Conservation (phyloP, 1,140 invertebrate species). For the Apis mellifera region DNA sequence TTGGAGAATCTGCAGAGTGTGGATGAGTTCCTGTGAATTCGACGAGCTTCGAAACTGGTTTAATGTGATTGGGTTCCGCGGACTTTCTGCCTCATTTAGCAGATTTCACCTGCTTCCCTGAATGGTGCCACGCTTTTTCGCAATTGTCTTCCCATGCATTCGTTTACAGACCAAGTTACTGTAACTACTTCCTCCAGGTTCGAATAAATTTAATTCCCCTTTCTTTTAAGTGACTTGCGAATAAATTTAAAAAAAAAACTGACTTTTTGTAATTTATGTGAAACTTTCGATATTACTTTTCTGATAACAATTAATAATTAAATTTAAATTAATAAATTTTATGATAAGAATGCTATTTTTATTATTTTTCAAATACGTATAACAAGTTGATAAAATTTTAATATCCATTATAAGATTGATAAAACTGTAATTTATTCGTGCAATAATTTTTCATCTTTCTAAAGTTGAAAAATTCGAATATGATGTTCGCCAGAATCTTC, state of each 20-base stretch:
- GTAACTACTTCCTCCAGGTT: not conserved
- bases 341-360: no score
- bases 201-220: not conserved
- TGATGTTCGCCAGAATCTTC: not conserved
- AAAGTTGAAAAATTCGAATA: not conserved
- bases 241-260: not conserved
- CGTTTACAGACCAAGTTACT: not conserved
- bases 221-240: not conserved
- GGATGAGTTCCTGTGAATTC: not conserved
- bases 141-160: not conserved
- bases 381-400: no score
- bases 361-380: no score
- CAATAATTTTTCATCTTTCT: not conserved
- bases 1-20: slow-evolving; percentile 6
- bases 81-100: slow-evolving; percentile 6
- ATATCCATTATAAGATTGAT: no score
- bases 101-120: not conserved
- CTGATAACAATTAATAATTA: not conserved
- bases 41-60: slow-evolving; percentile 9
- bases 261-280: not conserved
- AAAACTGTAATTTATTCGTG: not conserved
- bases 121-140: not conserved
- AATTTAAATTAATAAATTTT: no score
- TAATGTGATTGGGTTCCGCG: slow-evolving; percentile 2
- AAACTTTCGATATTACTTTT: not conserved